Evolutionary conservation across 2,113 vertebrate genomes (phyloP), one percentile per base, ranked within the genome.

Genomic region (Sinocyclocheilus anophthalmus): DNA sequence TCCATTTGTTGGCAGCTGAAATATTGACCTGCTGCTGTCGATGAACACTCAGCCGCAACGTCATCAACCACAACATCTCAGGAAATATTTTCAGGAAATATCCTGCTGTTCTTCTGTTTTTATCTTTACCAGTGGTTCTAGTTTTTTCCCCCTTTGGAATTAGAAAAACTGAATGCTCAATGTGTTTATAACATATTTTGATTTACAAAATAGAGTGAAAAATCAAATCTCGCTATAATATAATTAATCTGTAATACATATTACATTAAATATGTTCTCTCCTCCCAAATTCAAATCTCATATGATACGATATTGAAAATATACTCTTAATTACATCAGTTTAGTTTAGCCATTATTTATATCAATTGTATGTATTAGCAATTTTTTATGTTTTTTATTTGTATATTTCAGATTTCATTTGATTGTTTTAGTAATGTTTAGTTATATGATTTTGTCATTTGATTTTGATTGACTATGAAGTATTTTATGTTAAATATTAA

Each of bases 11-110:
- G 73, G 22, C 30, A 14, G 84, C 45, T 81, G 70, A 88, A 87
- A 87, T 89, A 90, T 88, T 83, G 73, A 90, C 88, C 86, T 57
- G 53, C 81, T 84, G 59, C 85, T 84, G 89, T 92, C 88, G 86
- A 78, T 67, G 37, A 80, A 91, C 78, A 85, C 85, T 88, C 85
- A 79, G 73, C 78, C 76, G 18, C 53, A 55, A 16, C 53, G 75
- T 83, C 85, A 87, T 86, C 55, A 42, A 84, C 65, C 33, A 72
- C 59, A 37, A 63, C 75, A 59, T 61, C 83, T 88, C 85, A 88
- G 82, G 87, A 87, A 85, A 88, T 88, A 86, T 81, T 83, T 61
- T 73, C 57, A 24, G 55, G 55, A 57, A 57, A 20, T 0, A 59
- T 57, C 18, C 55, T 57, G 55, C 55, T 57, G 55, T 20, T 20